Evolutionary conservation across 2,113 vertebrate species (phyloP).

Genomic region (Cryptomyrus ogoouensis): DNA sequence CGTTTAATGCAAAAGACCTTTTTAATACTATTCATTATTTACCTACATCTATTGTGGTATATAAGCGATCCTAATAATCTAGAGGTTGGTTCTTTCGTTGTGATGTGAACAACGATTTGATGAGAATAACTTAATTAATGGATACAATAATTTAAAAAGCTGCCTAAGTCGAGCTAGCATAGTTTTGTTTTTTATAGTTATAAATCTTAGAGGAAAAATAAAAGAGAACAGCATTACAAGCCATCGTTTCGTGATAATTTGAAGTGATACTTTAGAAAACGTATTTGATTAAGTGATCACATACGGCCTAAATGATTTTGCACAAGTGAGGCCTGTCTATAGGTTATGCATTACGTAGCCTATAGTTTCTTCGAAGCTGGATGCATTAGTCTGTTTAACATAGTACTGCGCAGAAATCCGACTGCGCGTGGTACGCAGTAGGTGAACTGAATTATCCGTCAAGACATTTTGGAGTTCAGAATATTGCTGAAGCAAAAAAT

Average conservation of each 20-base stretch:
- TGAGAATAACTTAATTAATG: not conserved
- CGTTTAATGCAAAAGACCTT: not conserved
- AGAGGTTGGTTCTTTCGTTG: not conserved
- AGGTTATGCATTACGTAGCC: not conserved
- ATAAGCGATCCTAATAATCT: not conserved
- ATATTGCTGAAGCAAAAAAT: not conserved
- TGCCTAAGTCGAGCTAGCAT: not conserved
- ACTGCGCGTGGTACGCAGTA: not conserved
- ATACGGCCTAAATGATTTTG: not conserved
- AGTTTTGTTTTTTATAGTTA: not conserved
- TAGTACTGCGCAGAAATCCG: not conserved
- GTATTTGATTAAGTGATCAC: not conserved
- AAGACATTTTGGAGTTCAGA: not conserved
- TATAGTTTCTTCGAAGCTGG: not conserved
- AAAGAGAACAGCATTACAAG: not conserved
- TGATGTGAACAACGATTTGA: not conserved
- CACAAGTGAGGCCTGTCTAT: not conserved
- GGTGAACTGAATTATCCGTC: not conserved
- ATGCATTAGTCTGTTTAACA: not conserved
- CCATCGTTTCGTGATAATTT: not conserved
- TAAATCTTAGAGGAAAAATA: not conserved
- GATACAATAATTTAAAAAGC: not conserved
- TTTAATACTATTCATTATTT: not conserved
- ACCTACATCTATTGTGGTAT: not conserved
- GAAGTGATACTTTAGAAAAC: not conserved